Conservation (phyloP, 2,113 vertebrate species). For the Gymnobelideus leadbeateri region DNA sequence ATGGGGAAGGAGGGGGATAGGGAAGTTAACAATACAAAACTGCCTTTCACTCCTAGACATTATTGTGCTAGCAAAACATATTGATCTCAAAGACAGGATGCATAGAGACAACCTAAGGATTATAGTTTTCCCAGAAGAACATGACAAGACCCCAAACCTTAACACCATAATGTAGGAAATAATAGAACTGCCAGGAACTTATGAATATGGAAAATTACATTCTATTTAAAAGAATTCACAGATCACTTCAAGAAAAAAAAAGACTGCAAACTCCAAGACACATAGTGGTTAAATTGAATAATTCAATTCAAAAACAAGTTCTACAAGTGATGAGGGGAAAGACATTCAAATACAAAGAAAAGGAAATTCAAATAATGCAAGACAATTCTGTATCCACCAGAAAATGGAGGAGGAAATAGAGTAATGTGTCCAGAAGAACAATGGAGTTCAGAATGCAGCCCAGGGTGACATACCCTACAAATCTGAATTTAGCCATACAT, state of each 20-base stretch:
- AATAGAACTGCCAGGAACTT: neutral
- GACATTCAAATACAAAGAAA: neutral
- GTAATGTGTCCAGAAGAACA: no score
- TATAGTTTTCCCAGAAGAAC: neutral
- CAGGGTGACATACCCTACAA: neutral
- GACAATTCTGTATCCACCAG: neutral
- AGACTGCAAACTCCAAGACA: neutral
- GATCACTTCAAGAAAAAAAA: neutral
- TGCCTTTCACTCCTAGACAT: neutral
- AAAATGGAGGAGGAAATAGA: neutral
- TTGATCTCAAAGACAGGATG: neutral
- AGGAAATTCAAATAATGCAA: neutral
- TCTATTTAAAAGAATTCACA: neutral
- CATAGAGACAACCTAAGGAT: neutral
- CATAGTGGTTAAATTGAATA: neutral
- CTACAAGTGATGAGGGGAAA: neutral
- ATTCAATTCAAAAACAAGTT: neutral
- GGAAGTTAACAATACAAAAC: no score
- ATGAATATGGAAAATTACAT: neutral
- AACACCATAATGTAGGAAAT: neutral
- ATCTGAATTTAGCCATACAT: neutral
- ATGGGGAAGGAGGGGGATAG: no score
- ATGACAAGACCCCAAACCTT: neutral
- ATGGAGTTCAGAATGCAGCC: neutral
- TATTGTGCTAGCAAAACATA: neutral